phyloP scores from a whole-genome alignment of 2,113 vertebrate species.

The Oreocharis arfaki region DNA sequence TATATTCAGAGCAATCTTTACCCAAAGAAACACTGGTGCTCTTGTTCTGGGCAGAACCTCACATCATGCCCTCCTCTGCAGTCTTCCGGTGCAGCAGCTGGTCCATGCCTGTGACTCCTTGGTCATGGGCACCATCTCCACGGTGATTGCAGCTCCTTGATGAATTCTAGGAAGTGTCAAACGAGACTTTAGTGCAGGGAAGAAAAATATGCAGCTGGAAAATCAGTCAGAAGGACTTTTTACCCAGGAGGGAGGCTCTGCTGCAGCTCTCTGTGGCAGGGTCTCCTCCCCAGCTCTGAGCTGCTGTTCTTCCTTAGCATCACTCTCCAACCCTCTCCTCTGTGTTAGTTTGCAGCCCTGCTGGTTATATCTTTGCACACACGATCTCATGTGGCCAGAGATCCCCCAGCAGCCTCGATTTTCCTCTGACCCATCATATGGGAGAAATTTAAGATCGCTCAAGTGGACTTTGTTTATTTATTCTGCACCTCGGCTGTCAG shows the following conservation, averaged over 20 bases:
- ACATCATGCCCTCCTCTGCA: rapidly evolving
- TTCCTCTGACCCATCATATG: not conserved
- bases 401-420: not conserved
- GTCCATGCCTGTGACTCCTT: rapidly evolving
- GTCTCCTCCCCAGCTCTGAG: not conserved
- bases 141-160: rapidly evolving
- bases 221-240: not conserved
- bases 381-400: not conserved
- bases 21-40: not conserved
- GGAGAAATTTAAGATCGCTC: not conserved
- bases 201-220: not conserved
- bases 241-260: not conserved
- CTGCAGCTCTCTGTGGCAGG: not conserved
- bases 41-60: not conserved
- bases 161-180: not conserved
- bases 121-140: not conserved
- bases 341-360: not conserved
- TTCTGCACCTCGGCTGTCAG: not conserved
- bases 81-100: not conserved
- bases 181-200: not conserved
- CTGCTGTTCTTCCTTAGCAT: not conserved
- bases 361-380: not conserved
- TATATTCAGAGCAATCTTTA: not conserved
- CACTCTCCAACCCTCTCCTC: not conserved
- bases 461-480: slow-evolving; percentile 3